phyloP scores from a whole-genome alignment of 2,113 vertebrate genomes.

The Piprites chloris region DNA sequence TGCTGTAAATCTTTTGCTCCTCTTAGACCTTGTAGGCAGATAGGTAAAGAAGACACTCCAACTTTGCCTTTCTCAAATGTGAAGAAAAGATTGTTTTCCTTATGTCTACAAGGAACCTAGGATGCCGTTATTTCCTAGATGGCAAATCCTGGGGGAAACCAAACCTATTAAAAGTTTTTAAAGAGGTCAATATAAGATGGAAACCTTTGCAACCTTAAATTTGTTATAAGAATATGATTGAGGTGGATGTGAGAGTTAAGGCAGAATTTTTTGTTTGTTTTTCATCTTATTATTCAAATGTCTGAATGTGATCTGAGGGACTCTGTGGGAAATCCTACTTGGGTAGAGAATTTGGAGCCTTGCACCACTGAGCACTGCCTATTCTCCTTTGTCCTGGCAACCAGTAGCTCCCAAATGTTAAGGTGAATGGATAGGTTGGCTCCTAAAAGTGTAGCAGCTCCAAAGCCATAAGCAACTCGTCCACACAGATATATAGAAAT shows the following conservation, averaged over 20 bases:
- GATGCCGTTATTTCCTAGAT: background rate
- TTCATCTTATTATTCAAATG: background rate
- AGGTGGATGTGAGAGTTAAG: background rate
- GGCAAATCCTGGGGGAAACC: background rate
- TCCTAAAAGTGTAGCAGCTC: background rate
- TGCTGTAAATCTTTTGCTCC: background rate
- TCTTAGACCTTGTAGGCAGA: background rate
- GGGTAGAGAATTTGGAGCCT: background rate
- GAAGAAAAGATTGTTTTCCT: background rate
- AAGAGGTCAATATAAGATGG: background rate
- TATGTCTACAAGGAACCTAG: background rate
- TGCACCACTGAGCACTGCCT: background rate
- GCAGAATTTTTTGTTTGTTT: background rate
- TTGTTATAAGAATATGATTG: background rate
- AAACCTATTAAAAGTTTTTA: background rate
- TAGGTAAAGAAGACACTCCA: background rate
- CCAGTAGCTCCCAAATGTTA: background rate
- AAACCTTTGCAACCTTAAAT: background rate
- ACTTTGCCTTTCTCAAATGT: background rate
- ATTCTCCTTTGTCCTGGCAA: background rate
- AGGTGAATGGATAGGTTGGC: background rate
- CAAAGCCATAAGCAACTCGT: background rate
- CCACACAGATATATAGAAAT: background rate
- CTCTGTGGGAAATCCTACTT: background rate
- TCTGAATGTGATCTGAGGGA: background rate